Evolutionary conservation across 2,888 invertebrate species (phyloP), one percentile per base, ranked within the genome.

Genomic region (Meiosimyza platycephala): DNA sequence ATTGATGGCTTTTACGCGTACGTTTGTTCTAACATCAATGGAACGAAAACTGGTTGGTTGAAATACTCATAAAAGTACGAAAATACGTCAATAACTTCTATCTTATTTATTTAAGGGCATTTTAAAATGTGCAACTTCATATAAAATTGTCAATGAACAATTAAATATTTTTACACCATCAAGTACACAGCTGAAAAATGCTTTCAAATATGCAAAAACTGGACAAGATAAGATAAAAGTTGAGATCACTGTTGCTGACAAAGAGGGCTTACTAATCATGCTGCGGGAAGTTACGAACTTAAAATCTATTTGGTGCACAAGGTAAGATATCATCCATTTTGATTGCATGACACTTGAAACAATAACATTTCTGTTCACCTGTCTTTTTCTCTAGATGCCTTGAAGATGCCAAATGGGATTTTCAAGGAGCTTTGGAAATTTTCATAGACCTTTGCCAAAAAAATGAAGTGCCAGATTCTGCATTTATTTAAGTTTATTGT

Each of bases 221-320:
- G 75, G 76, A 13, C 40, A 69, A 2, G 59, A 57, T 13, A 59
- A 65, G 0, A 74, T 69, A 2, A 73, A 73, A 15, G 66, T 72
- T 13, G 76, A 80, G 15, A 74, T 80, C 2, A 78, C 77, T 0
- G 71, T 81, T 13, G 76, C 76, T 48, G 80, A 79, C 9, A 82
- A 84, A 69, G 83, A 84, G 74, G 80, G 82, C 13, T 78, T 83
- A 9, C 68, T 86, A 65, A 72, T 80, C 2, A 79, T 85, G 73
- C 81, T 86, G 57, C 81, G 82, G 40, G 84, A 85, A 72, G 51
- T 83, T 0, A 84, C 85, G 0, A 79, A 78, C 2, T 77, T 84
- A 6, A 84, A 82, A 52, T 80, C 83, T 4, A 74, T 83, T 63
- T 85, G 85, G 85, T 85, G 84, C 71, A 82, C 79, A 1, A 78